These are phyloP conservation scores for Nomada ferruginata DNA, from an alignment of 2,888 invertebrate species.

Conservation along the genomic window DNA sequence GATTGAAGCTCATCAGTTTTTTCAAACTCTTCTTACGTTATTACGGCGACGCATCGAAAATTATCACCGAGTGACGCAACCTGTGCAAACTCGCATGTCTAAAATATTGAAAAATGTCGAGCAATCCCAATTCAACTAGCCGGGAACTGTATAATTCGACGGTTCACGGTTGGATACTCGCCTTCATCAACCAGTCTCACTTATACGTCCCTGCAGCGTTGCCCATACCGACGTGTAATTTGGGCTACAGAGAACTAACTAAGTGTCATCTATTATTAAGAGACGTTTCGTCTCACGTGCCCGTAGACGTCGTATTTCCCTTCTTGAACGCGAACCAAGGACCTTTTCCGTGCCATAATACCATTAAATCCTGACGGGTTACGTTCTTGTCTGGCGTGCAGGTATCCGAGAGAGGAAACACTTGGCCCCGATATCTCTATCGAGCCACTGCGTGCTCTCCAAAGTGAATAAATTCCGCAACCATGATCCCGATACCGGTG, in stretches of 20 bases:
- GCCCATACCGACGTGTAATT: background rate
- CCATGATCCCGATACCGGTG: constrained; percentile 25
- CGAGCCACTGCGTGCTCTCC: constrained; percentile 14
- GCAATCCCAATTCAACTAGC: too few species aligned
- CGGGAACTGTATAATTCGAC: too few species aligned
- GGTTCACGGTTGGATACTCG: too few species aligned
- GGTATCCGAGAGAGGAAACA: constrained; percentile 27
- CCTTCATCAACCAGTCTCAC: too few species aligned
- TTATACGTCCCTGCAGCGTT: background rate
- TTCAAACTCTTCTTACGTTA: too few species aligned
- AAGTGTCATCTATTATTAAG: constrained; percentile 35
- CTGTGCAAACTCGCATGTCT: too few species aligned
- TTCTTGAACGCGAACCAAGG: constrained; percentile 22
- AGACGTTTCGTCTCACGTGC: constrained; percentile 11
- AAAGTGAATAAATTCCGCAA: constrained; percentile 39
- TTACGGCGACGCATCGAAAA: too few species aligned
- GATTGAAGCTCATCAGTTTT: too few species aligned
- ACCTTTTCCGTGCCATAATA: constrained; percentile 19
- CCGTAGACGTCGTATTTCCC: constrained; percentile 17
- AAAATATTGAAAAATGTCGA: too few species aligned
- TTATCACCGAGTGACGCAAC: too few species aligned
- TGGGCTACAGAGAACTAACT: constrained; percentile 12
- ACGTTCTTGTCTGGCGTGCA: constrained; percentile 33
- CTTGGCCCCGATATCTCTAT: constrained; percentile 50
- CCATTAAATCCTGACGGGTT: constrained; percentile 37